A percentile compares a stretch with the other conserved stretches of the same genome.
phyloP scores from a whole-genome alignment of 1,140 invertebrate genomes.

The Choristoneura fumiferana region DNA sequence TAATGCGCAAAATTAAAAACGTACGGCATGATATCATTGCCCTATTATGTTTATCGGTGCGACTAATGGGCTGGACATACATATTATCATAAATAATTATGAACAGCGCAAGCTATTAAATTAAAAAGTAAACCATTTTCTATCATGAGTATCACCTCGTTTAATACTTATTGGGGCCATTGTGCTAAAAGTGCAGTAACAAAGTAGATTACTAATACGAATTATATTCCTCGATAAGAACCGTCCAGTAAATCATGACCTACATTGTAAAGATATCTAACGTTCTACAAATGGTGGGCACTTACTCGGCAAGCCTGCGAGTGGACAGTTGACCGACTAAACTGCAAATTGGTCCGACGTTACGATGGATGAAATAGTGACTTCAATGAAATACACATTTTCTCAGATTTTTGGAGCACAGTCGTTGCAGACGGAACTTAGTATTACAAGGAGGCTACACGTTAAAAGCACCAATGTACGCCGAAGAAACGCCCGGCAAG shows the following conservation, averaged over 20 bases:
- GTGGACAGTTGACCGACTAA: constrained; percentile 40
- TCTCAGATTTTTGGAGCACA: constrained; percentile 1
- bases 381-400: constrained; percentile 3
- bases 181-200: not conserved
- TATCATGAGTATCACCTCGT: not conserved
- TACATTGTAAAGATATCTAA: constrained; percentile 23
- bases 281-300: constrained; percentile 27
- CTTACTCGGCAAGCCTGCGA: constrained; percentile 31
- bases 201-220: not conserved
- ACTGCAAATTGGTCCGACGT: constrained; percentile 18
- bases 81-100: not conserved
- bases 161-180: constrained; percentile 13
- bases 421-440: not conserved
- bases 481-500: not conserved
- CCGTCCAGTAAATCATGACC: constrained; percentile 3
- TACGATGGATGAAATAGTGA: constrained; percentile 13
- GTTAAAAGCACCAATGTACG: not conserved
- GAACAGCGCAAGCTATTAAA: constrained; percentile 21
- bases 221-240: constrained; percentile 6
- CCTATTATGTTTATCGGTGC: no score
- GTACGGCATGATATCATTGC: no score
- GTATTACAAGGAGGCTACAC: no score
- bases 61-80: no score
- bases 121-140: constrained; percentile 22
- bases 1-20: no score